Evolutionary conservation across 2,888 invertebrate species (phyloP).

Genomic region (Eupeodes latifasciatus): DNA sequence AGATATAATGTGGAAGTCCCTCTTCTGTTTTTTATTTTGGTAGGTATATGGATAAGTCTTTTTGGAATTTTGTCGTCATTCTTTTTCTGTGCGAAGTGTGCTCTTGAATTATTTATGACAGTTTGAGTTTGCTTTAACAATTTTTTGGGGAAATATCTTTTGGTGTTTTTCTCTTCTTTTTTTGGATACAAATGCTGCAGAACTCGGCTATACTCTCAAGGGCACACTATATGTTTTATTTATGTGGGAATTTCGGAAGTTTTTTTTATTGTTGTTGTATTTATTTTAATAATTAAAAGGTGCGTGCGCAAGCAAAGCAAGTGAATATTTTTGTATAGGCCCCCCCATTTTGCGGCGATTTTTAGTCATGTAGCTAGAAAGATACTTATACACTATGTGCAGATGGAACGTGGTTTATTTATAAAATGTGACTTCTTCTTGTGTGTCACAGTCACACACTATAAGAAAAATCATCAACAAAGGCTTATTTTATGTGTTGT

Average conservation of each 20-base stretch:
- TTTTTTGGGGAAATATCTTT: conserved; percentile 47
- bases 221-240: conserved; percentile 55
- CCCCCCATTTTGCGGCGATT: neutral
- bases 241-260: conserved; percentile 58
- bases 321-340: neutral
- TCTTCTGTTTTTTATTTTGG: conserved; percentile 25
- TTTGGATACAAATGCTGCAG: conserved; percentile 25
- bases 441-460: conserved; percentile 21
- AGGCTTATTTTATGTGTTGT: conserved; percentile 36
- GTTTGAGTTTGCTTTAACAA: conserved; percentile 66
- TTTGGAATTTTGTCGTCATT: conserved; percentile 15
- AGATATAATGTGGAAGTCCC: conserved; percentile 12
- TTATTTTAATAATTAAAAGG: conserved; percentile 64
- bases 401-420: conserved; percentile 72
- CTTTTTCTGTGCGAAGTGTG: conserved; percentile 35
- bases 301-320: conserved; percentile 69
- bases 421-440: conserved; percentile 48
- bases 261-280: conserved; percentile 13
- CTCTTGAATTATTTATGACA: conserved; percentile 73
- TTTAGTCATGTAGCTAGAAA: conserved; percentile 5
- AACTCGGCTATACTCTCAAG: conserved; percentile 51
- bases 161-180: neutral
- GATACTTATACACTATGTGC: conserved; percentile 43
- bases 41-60: conserved; percentile 7
- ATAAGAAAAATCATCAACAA: conserved; percentile 57